A percentile compares a stretch with the other conserved stretches of the same genome.
Evolutionary conservation across 2,888 invertebrate species (phyloP).

Genomic region (Lordiphosa andalusiaca): DNA sequence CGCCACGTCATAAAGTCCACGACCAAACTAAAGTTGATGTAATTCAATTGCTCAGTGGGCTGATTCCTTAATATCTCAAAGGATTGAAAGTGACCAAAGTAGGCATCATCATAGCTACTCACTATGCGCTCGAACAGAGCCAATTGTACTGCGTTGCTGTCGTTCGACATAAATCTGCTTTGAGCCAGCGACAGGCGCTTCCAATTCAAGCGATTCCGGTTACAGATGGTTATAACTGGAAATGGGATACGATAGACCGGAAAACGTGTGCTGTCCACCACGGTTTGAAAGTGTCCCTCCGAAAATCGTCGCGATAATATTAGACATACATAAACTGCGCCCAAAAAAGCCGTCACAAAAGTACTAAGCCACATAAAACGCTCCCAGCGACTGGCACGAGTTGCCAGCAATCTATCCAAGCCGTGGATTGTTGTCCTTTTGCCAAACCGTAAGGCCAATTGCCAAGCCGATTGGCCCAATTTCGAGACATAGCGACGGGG

Average conservation of each 20-base stretch:
- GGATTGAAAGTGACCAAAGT: slow-evolving; percentile 72
- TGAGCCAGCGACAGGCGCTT: slow-evolving; percentile 69
- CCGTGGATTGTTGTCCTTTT: slow-evolving; percentile 77
- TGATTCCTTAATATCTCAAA: slow-evolving; percentile 58
- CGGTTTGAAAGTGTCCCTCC: slow-evolving; percentile 76
- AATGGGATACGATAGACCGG: slow-evolving; percentile 77
- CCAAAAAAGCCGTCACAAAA: slow-evolving; percentile 69
- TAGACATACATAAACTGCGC: slow-evolving; percentile 74
- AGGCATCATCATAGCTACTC: slow-evolving; percentile 66
- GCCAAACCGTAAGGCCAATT: slow-evolving; percentile 65
- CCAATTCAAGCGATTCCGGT: slow-evolving; percentile 79
- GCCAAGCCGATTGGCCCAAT: slow-evolving; percentile 40
- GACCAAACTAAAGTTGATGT: slow-evolving; percentile 76
- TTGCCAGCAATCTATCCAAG: slow-evolving; percentile 64
- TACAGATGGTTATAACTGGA: slow-evolving; percentile 79
- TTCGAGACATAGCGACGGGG: slow-evolving; percentile 21
- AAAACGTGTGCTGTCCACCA: slow-evolving; percentile 77
- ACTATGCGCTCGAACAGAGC: slow-evolving; percentile 69
- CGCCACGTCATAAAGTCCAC: slow-evolving; percentile 76
- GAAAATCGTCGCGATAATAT: slow-evolving; percentile 75
- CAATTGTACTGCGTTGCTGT: slow-evolving; percentile 42
- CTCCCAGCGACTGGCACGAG: slow-evolving; percentile 57
- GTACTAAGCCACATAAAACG: slow-evolving; percentile 75
- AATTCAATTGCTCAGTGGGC: slow-evolving; percentile 57
- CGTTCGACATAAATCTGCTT: slow-evolving; percentile 63